These are phyloP conservation scores for Sphaeridia pumilis DNA, from an alignment of 2,888 invertebrate genomes.

Conservation along the genomic window DNA sequence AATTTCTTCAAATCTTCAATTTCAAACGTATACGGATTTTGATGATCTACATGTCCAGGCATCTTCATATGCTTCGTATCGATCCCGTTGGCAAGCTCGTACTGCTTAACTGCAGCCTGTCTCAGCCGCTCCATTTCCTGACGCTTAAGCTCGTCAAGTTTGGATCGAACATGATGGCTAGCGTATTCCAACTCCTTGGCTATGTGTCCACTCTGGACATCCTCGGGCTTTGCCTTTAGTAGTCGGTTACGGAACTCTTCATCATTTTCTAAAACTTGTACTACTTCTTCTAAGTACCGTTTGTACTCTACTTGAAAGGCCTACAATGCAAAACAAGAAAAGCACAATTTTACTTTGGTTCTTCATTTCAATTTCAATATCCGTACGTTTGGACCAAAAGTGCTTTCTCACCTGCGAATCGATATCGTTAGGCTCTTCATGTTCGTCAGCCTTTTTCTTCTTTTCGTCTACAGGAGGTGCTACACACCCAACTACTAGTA, in stretches of 20 bases:
- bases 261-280: slow-evolving; percentile 78
- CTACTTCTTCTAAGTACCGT: slow-evolving; percentile 78
- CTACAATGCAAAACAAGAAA: slow-evolving; percentile 20
- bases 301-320: slow-evolving; percentile 60
- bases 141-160: slow-evolving; percentile 84
- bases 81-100: slow-evolving; percentile 44
- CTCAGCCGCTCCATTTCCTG: slow-evolving; percentile 71
- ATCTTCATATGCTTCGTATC: slow-evolving; percentile 53
- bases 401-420: slow-evolving; percentile 28
- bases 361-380: not conserved
- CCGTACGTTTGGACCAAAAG: not conserved
- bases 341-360: not conserved
- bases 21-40: slow-evolving; percentile 85
- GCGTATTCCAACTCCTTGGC: slow-evolving; percentile 83
- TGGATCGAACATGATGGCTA: slow-evolving; percentile 70
- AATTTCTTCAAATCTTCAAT: slow-evolving; percentile 84
- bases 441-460: slow-evolving; percentile 28
- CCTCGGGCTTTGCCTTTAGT: slow-evolving; percentile 66
- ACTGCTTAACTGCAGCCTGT: slow-evolving; percentile 54
- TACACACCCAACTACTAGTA: slow-evolving; percentile 20
- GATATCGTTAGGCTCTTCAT: slow-evolving; percentile 29
- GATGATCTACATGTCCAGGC: slow-evolving; percentile 68
- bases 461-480: slow-evolving; percentile 35
- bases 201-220: slow-evolving; percentile 79
- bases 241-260: slow-evolving; percentile 66